Evolutionary conservation across 1,140 invertebrate species (phyloP).

Genomic region (Anagrus nilaparvatae): DNA sequence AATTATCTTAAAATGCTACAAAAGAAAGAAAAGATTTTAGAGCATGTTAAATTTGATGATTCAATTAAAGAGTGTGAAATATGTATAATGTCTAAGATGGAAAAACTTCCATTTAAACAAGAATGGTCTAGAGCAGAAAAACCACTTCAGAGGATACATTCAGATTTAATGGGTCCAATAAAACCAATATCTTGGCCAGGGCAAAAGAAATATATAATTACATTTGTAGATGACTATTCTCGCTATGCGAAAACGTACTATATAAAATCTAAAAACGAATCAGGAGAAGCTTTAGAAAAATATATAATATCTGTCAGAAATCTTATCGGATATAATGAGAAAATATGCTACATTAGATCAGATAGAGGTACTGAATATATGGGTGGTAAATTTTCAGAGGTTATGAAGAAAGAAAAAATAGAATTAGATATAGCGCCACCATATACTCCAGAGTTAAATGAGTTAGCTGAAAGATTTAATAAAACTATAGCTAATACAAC

Average conservation of each 20-base stretch:
- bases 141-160: slow-evolving; percentile 11
- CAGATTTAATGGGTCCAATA: slow-evolving; percentile 16
- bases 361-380: slow-evolving; percentile 15
- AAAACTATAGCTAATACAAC: too few relatives aligned
- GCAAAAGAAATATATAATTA: slow-evolving; percentile 10
- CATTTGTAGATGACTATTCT: slow-evolving; percentile 14
- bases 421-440: too few relatives aligned
- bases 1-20: slow-evolving; percentile 19
- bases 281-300: slow-evolving; percentile 10
- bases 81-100: slow-evolving; percentile 17
- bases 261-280: slow-evolving; percentile 12
- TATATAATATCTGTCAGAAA: slow-evolving; percentile 12
- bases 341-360: slow-evolving; percentile 17
- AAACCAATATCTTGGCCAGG: slow-evolving; percentile 12
- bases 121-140: slow-evolving; percentile 12
- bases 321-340: slow-evolving; percentile 11
- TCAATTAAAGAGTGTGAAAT: slow-evolving; percentile 19
- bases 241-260: slow-evolving; percentile 11
- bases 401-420: slow-evolving; percentile 16
- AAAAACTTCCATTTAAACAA: slow-evolving; percentile 17
- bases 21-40: slow-evolving; percentile 15
- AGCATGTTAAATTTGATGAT: slow-evolving; percentile 19
- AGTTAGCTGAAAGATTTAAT: too few relatives aligned
- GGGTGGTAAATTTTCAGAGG: slow-evolving; percentile 15
- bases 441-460: too few relatives aligned